Conservation (phyloP, 2,797 vertebrate genomes). For the Rhodeus uyekii region DNA sequence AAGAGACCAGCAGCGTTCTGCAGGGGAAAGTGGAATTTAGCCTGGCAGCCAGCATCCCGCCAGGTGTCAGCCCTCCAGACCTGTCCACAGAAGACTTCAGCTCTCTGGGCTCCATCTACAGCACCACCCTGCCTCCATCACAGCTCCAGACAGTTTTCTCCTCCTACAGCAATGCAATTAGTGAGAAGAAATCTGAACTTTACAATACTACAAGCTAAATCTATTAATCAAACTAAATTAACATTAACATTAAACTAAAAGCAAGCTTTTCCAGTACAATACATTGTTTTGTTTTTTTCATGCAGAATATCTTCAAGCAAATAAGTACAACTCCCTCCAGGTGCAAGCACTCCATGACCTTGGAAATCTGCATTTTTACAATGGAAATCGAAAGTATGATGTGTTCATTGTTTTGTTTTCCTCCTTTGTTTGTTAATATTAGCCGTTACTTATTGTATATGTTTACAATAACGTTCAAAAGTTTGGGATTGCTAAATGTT, state of each 20-base stretch:
- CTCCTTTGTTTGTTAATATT: background rate
- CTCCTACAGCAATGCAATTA: conserved; percentile 84
- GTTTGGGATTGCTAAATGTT: background rate
- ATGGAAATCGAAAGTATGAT: conserved; percentile 82
- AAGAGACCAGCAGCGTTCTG: conserved; percentile 59
- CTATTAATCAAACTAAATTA: background rate
- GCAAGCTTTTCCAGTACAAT: background rate
- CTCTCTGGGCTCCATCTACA: conserved; percentile 74
- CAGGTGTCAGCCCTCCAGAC: conserved; percentile 70
- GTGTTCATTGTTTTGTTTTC: background rate
- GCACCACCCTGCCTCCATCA: conserved; percentile 75
- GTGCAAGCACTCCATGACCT: conserved; percentile 88
- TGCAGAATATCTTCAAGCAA: conserved; percentile 84
- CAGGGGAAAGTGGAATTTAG: conserved; percentile 62
- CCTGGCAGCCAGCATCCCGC: conserved; percentile 56
- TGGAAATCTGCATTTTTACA: conserved; percentile 88
- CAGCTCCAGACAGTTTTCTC: conserved; percentile 76
- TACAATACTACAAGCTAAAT: background rate
- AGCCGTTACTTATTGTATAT: background rate
- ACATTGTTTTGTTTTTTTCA: conserved; percentile 27
- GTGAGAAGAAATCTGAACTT: conserved; percentile 71
- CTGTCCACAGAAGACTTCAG: conserved; percentile 80
- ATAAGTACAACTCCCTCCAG: conserved; percentile 78
- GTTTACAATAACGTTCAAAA: background rate
- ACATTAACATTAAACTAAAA: too few relatives aligned